Conservation (phyloP, 1,140 invertebrate species). For the Himalopsyche phryganea region DNA sequence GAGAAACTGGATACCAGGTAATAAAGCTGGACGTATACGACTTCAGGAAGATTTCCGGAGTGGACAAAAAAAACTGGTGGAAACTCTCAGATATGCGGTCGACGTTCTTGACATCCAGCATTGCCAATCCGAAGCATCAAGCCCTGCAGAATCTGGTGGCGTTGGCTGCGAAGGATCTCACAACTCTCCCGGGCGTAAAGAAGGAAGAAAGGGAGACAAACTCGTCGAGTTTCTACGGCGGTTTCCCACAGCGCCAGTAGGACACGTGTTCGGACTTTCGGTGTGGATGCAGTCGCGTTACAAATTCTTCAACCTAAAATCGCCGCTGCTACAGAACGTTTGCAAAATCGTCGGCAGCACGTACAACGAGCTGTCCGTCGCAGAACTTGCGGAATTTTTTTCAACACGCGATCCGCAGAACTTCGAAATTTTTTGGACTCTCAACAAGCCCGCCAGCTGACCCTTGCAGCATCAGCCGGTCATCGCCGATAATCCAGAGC, state of each 20-base stretch:
- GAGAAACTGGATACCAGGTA: constrained; percentile 21
- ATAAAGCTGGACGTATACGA: constrained; percentile 22
- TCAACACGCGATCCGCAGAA: not conserved
- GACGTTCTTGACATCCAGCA: constrained; percentile 12
- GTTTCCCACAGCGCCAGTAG: not conserved
- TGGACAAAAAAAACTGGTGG: constrained; percentile 20
- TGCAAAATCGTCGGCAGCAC: not conserved
- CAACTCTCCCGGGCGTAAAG: not conserved
- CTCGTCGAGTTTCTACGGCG: not conserved
- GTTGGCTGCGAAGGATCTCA: not conserved
- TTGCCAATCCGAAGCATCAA: not conserved
- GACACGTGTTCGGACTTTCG: too few species aligned
- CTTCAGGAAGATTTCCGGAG: constrained; percentile 16
- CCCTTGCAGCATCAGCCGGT: too few species aligned
- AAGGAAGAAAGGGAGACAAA: constrained; percentile 7
- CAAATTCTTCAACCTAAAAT: not conserved
- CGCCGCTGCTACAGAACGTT: not conserved
- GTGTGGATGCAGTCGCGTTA: not conserved
- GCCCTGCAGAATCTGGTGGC: too few species aligned
- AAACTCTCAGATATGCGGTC: constrained; percentile 14
- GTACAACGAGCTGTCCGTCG: not conserved
- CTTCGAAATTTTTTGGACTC: too few species aligned
- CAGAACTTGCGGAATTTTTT: not conserved
- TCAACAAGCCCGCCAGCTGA: too few species aligned
- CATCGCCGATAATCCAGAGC: too few species aligned